These are phyloP conservation scores for Hybos culiciformis DNA, from an alignment of 2,888 invertebrate species.

Conservation along the genomic window DNA sequence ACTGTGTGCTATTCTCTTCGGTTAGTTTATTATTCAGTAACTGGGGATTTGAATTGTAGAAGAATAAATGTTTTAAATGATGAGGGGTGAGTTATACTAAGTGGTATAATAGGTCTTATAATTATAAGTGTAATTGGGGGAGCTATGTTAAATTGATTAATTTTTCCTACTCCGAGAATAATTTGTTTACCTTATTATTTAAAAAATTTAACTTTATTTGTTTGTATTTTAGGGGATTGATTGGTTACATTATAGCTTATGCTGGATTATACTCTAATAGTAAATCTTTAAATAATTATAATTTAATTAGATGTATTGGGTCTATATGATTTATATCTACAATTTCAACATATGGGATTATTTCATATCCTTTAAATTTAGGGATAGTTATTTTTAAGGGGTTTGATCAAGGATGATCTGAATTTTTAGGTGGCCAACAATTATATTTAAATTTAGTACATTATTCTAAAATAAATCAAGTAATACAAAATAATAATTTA, in stretches of 20 bases:
- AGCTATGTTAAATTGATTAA: conserved; percentile 40
- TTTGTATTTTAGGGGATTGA: conserved; percentile 34
- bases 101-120: conserved; percentile 31
- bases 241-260: conserved; percentile 37
- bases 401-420: conserved; percentile 40
- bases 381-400: conserved; percentile 34
- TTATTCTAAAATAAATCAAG: conserved; percentile 33
- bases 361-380: conserved; percentile 36
- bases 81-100: conserved; percentile 38
- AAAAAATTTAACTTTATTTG: conserved; percentile 42
- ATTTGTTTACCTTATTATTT: conserved; percentile 41
- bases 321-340: conserved; percentile 43
- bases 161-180: conserved; percentile 40
- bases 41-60: conserved; percentile 38
- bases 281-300: conserved; percentile 34
- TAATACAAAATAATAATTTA: conserved; percentile 39
- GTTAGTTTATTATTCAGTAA: conserved; percentile 42
- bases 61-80: conserved; percentile 39
- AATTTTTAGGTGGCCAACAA: conserved; percentile 37
- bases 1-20: conserved; percentile 45
- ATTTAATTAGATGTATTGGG: conserved; percentile 29
- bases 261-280: conserved; percentile 35
- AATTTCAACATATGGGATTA: conserved; percentile 37
- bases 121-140: conserved; percentile 38
- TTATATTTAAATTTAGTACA: conserved; percentile 32